A percentile compares a stretch with the other conserved stretches of the same genome.
Conservation (phyloP, 2,888 invertebrate species). For the Eristalis arbustorum region DNA sequence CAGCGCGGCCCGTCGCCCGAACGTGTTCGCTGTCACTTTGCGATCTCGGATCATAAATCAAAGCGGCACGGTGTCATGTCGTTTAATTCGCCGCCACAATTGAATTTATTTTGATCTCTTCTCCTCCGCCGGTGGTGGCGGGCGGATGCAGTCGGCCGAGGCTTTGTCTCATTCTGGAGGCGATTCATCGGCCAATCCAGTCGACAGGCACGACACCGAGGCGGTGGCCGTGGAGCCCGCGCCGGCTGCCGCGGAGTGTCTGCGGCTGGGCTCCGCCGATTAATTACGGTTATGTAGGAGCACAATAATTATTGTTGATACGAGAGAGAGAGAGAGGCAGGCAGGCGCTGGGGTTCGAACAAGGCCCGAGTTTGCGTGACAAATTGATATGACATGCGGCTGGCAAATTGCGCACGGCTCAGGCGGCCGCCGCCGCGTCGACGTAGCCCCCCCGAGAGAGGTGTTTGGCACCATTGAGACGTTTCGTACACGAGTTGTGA, state of each 20-base stretch:
- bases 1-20: slow-evolving; percentile 12
- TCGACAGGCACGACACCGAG: background rate
- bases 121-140: background rate
- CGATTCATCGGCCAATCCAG: background rate
- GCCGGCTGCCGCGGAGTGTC: slow-evolving; percentile 14
- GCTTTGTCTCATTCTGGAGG: slow-evolving; percentile 31
- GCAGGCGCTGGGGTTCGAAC: slow-evolving; percentile 28
- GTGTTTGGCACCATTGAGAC: slow-evolving; percentile 48
- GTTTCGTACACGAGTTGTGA: slow-evolving; percentile 47
- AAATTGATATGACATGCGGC: slow-evolving; percentile 69
- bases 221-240: slow-evolving; percentile 4
- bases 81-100: slow-evolving; percentile 70
- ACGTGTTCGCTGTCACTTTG: slow-evolving; percentile 68
- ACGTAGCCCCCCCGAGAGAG: slow-evolving; percentile 9
- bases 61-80: slow-evolving; percentile 69
- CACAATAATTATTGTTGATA: slow-evolving; percentile 71
- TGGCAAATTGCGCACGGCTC: slow-evolving; percentile 63
- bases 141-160: background rate
- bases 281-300: slow-evolving; percentile 69
- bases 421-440: background rate
- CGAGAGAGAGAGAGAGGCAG: slow-evolving; percentile 28
- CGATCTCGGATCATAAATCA: slow-evolving; percentile 67
- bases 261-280: slow-evolving; percentile 37
- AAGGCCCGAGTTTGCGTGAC: slow-evolving; percentile 68
- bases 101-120: slow-evolving; percentile 69